Conservation (phyloP, 2,113 vertebrate species). For the Tenrec ecaudatus region DNA sequence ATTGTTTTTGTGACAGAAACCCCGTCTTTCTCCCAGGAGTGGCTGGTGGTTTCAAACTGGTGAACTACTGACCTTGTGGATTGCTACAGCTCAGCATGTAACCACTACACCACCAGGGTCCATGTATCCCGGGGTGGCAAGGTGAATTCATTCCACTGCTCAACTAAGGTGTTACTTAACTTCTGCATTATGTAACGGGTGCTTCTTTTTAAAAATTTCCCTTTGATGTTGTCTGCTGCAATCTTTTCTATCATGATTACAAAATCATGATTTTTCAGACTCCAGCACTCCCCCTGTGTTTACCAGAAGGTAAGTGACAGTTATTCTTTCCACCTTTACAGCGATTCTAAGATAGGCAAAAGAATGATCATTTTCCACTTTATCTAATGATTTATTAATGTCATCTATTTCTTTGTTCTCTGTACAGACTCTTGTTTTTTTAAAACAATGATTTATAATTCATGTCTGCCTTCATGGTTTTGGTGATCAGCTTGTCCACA, state of each 20-base stretch:
- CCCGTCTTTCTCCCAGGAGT: too few relatives aligned
- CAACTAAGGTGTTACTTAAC: not conserved
- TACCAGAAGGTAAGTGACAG: not conserved
- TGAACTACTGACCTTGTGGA: too few relatives aligned
- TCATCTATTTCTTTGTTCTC: not conserved
- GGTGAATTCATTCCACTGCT: not conserved
- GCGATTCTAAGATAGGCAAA: not conserved
- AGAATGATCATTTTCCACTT: not conserved
- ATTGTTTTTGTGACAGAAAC: too few relatives aligned
- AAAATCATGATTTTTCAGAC: not conserved
- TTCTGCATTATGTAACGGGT: not conserved
- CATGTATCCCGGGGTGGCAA: fast-evolving
- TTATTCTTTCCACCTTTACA: not conserved
- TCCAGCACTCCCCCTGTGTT: not conserved
- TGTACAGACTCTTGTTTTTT: not conserved
- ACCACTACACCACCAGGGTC: not conserved
- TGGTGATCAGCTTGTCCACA: not conserved
- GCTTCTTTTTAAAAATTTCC: not conserved
- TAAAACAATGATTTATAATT: not conserved
- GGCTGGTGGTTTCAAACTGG: too few relatives aligned
- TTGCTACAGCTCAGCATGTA: too few relatives aligned
- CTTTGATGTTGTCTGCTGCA: not conserved
- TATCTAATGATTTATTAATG: not conserved
- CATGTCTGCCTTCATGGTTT: not conserved
- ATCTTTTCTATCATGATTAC: not conserved